Evolutionary conservation across 2,797 vertebrate genomes (phyloP).

Genomic region (Arrhamphus sclerolepis): DNA sequence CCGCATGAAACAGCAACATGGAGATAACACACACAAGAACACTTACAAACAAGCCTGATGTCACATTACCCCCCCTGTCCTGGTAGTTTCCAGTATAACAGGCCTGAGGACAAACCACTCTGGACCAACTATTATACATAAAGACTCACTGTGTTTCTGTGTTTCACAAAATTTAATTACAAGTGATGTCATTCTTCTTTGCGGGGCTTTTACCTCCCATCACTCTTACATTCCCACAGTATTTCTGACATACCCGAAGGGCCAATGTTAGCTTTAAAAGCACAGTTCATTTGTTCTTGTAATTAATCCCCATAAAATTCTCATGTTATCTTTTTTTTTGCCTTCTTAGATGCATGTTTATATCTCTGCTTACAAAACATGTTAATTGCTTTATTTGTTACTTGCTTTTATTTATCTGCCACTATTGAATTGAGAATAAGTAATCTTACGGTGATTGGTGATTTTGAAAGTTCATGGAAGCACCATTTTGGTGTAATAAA

Average conservation of each 20-base stretch:
- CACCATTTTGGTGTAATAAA: too few relatives aligned
- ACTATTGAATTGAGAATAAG: too few relatives aligned
- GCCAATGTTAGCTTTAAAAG: background rate
- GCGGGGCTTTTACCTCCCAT: conserved; percentile 35
- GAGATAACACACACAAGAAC: conserved; percentile 53
- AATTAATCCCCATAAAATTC: background rate
- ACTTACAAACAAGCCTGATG: conserved; percentile 37
- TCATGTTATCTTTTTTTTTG: too few relatives aligned
- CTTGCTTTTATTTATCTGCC: too few relatives aligned
- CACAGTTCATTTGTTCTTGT: background rate
- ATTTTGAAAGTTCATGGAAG: too few relatives aligned
- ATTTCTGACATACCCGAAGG: conserved; percentile 6
- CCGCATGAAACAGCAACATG: conserved; percentile 35
- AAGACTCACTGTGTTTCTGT: conserved; percentile 33
- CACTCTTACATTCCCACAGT: conserved; percentile 3
- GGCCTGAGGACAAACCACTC: conserved; percentile 49
- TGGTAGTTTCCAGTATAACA: conserved; percentile 56
- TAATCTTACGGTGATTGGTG: too few relatives aligned
- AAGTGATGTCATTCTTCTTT: conserved; percentile 32
- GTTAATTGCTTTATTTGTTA: too few relatives aligned
- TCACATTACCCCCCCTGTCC: conserved; percentile 49
- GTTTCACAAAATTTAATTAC: conserved; percentile 42
- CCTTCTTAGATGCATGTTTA: too few relatives aligned
- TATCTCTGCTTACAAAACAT: too few relatives aligned
- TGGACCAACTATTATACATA: conserved; percentile 24